These are phyloP conservation scores for Silurus aristotelis DNA, from an alignment of 2,797 vertebrate genomes.

Conservation along the genomic window DNA sequence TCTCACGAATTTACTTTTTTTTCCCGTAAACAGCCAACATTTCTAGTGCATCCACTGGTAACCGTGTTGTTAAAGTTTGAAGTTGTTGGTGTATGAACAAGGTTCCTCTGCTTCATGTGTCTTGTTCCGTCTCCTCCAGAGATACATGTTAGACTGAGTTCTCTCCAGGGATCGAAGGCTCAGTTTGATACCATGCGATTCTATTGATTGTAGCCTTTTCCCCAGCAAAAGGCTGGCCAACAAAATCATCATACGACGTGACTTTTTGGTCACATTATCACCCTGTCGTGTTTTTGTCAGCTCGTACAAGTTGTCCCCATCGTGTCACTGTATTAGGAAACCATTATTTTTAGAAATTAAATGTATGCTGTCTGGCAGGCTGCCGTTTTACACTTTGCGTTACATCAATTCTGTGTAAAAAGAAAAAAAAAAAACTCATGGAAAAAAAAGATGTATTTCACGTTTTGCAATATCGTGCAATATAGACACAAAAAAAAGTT, in stretches of 20 bases:
- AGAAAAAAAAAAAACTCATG: not conserved
- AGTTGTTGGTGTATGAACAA: too few species aligned
- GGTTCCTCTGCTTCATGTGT: too few species aligned
- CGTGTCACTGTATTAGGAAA: not conserved
- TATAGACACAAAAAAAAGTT: too few species aligned
- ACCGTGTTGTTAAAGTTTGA: too few species aligned
- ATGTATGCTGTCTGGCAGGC: not conserved
- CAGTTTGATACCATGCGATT: too few species aligned
- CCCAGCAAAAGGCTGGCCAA: not conserved
- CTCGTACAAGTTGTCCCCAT: not conserved
- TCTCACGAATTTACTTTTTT: too few species aligned
- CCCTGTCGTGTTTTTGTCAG: not conserved
- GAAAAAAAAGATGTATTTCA: not conserved
- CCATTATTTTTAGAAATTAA: not conserved
- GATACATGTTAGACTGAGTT: too few species aligned
- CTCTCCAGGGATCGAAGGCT: too few species aligned
- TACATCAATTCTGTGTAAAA: not conserved
- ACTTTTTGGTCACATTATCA: not conserved
- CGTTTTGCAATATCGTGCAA: not conserved
- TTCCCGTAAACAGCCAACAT: too few species aligned
- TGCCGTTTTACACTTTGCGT: not conserved
- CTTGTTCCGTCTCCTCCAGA: too few species aligned
- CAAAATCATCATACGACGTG: not conserved
- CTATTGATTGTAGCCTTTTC: too few species aligned
- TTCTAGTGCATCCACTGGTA: too few species aligned